These are phyloP conservation scores for Electrophaes corylata DNA, from an alignment of 2,888 invertebrate genomes.

Conservation along the genomic window DNA sequence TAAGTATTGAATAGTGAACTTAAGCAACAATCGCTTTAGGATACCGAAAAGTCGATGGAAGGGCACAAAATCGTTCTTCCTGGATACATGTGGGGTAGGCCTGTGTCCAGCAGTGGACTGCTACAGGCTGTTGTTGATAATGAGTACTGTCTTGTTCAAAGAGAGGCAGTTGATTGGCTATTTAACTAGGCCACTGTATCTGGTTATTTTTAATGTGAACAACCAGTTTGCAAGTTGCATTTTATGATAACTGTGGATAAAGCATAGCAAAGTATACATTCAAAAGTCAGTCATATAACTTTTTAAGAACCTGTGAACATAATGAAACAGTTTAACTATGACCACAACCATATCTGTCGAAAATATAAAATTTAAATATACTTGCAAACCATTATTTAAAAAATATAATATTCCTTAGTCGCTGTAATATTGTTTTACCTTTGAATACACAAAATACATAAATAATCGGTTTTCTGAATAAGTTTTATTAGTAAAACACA, in stretches of 20 bases:
- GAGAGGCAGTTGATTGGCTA: not conserved
- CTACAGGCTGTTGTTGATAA: too few relatives aligned
- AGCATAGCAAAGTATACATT: not conserved
- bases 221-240: not conserved
- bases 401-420: too few relatives aligned
- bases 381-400: not conserved
- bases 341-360: not conserved
- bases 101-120: too few relatives aligned
- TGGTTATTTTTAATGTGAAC: not conserved
- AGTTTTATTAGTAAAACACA: conserved; percentile 5
- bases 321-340: not conserved
- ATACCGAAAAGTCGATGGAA: too few relatives aligned
- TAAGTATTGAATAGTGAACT: too few relatives aligned
- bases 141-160: not conserved
- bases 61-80: too few relatives aligned
- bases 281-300: not conserved
- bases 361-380: not conserved
- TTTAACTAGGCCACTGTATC: too few relatives aligned
- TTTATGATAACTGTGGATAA: not conserved
- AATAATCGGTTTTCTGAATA: not conserved
- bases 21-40: too few relatives aligned
- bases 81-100: too few relatives aligned
- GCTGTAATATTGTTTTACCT: too few relatives aligned
- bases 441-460: not conserved
- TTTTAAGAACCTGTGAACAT: not conserved